phyloP scores from a whole-genome alignment of 2,888 invertebrate genomes.

The Lucinisca nassula region DNA sequence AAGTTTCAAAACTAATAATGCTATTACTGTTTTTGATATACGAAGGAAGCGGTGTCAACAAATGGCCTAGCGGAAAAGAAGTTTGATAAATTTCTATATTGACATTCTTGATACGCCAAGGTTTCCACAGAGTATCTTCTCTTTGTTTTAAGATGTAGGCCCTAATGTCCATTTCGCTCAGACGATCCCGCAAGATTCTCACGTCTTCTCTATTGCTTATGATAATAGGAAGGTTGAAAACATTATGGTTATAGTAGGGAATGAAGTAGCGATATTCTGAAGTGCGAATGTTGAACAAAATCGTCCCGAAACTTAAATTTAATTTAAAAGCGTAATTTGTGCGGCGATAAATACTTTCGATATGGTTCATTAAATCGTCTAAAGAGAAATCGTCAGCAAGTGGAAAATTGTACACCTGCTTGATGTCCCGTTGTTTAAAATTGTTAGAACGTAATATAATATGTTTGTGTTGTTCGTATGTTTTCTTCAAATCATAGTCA shows the following conservation, averaged over 20 bases:
- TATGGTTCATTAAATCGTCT: neutral
- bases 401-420: neutral
- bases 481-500: neutral
- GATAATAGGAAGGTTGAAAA: conserved; percentile 31
- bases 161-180: neutral
- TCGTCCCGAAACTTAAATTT: conserved; percentile 35
- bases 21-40: neutral
- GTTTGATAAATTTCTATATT: neutral
- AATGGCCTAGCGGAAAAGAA: neutral
- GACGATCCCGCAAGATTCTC: neutral
- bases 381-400: neutral
- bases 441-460: neutral
- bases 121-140: neutral
- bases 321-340: conserved; percentile 27
- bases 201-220: conserved; percentile 23
- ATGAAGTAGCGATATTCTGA: conserved; percentile 28
- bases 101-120: neutral
- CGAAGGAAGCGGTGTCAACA: neutral
- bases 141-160: neutral
- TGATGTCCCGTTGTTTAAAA: neutral
- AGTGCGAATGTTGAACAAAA: conserved; percentile 26
- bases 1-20: conserved; percentile 10
- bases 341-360: conserved; percentile 11
- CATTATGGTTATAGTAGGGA: conserved; percentile 26
- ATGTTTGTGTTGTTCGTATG: neutral